Conservation (phyloP, 2,797 vertebrate species). For the Argya squamiceps region DNA sequence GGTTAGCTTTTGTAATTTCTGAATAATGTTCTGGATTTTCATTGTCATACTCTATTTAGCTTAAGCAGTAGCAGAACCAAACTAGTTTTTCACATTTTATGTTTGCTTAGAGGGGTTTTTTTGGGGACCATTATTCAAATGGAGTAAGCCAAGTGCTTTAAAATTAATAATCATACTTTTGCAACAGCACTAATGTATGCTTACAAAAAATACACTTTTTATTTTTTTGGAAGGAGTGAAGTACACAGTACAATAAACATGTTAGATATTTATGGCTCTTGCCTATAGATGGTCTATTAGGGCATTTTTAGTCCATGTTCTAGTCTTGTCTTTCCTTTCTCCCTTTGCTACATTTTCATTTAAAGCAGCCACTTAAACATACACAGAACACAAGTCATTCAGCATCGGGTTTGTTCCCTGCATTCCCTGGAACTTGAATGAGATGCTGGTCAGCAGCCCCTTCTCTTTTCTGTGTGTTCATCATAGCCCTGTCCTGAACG, state of each 20-base stretch:
- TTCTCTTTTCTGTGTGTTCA: neutral
- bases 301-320: neutral
- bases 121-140: neutral
- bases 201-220: neutral
- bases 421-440: neutral
- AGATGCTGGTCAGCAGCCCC: neutral
- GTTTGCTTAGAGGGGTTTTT: neutral
- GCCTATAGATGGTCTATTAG: neutral
- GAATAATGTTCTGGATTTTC: neutral
- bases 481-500: neutral
- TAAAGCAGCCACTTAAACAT: neutral
- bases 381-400: neutral
- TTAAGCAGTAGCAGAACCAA: neutral
- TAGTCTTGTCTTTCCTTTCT: neutral
- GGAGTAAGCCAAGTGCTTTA: neutral
- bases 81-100: neutral
- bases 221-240: neutral
- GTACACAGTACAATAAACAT: neutral
- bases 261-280: neutral
- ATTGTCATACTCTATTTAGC: neutral
- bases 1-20: neutral
- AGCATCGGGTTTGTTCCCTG: rapidly evolving
- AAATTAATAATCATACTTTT: neutral
- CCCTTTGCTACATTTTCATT: neutral
- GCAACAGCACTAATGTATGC: neutral